Conservation (phyloP, 2,113 vertebrate genomes). For the Acrocephalus kingi region DNA sequence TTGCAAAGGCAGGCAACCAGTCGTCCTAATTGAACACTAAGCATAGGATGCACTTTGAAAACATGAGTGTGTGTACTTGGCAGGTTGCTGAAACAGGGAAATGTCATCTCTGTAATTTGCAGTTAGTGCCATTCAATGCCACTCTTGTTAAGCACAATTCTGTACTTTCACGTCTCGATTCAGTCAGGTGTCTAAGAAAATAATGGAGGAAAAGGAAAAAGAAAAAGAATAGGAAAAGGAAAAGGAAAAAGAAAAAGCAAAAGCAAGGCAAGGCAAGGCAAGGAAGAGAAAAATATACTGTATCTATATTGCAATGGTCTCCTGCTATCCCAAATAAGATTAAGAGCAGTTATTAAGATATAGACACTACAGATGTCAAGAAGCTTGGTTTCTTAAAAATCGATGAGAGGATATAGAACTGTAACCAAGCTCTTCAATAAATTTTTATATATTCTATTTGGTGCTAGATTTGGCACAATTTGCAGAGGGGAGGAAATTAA, state of each 20-base stretch:
- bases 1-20: neutral
- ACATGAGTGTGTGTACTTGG: neutral
- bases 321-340: neutral
- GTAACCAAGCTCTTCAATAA: neutral
- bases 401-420: neutral
- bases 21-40: neutral
- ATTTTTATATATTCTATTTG: accelerated
- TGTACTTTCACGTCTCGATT: neutral
- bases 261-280: too few relatives aligned
- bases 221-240: too few relatives aligned
- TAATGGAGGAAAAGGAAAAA: neutral
- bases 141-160: neutral
- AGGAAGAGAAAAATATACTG: neutral
- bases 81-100: neutral
- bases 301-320: neutral
- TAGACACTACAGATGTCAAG: neutral
- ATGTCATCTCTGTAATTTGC: neutral
- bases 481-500: neutral
- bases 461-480: neutral
- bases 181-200: neutral
- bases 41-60: neutral
- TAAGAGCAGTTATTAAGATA: neutral
- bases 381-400: neutral
- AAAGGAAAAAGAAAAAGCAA: too few relatives aligned
- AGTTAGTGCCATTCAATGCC: neutral